These are phyloP conservation scores for Pangasius macronema DNA, from an alignment of 2,797 vertebrate genomes.

Conservation along the genomic window DNA sequence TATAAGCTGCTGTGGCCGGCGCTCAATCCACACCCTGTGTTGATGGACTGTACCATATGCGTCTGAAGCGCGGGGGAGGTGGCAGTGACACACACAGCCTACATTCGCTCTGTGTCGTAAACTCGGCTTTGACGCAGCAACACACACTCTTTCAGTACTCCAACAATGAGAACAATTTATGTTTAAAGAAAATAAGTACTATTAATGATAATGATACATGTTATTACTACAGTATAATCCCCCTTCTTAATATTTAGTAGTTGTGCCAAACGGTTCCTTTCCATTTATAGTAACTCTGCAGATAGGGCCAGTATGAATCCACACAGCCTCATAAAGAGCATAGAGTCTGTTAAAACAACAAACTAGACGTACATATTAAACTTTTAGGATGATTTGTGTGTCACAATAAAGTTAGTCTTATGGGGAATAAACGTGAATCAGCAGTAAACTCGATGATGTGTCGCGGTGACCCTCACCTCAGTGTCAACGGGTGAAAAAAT, in stretches of 20 bases:
- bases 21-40: slow-evolving; percentile 74
- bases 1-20: slow-evolving; percentile 62
- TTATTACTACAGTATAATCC: slow-evolving; percentile 29
- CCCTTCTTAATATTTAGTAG: slow-evolving; percentile 61
- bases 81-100: slow-evolving; percentile 51
- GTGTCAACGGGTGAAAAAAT: background rate
- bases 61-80: background rate
- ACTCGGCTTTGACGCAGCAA: slow-evolving; percentile 58
- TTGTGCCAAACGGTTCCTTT: slow-evolving; percentile 71
- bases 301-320: slow-evolving; percentile 58
- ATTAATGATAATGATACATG: background rate
- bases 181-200: background rate
- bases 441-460: background rate
- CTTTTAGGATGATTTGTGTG: background rate
- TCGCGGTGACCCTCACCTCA: background rate
- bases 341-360: background rate
- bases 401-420: background rate
- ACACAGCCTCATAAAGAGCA: too few relatives aligned
- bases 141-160: slow-evolving; percentile 28
- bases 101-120: slow-evolving; percentile 45
- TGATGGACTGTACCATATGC: slow-evolving; percentile 70
- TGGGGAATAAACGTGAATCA: background rate
- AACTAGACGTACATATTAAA: too few relatives aligned
- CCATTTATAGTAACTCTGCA: slow-evolving; percentile 83
- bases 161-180: slow-evolving; percentile 25